Evolutionary conservation across 2,797 vertebrate species (phyloP), one percentile per base, ranked within the genome.

Genomic region (Acridotheres tristis): DNA sequence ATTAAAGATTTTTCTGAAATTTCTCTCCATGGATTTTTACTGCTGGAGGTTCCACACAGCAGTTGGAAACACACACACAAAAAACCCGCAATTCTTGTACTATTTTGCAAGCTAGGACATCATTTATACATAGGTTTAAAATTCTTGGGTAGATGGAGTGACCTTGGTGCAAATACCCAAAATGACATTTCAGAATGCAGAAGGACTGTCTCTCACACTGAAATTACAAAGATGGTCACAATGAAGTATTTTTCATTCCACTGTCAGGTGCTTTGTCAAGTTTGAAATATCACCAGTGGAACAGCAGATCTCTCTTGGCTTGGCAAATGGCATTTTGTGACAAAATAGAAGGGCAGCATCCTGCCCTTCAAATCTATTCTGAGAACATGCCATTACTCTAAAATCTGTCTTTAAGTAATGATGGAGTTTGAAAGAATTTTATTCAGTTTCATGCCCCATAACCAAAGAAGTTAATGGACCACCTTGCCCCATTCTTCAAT

Each of bases 1-100:
- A 98, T 98, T 98, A 94, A 96, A 83, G 79, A 66, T 96, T 99
- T 99, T 99, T 99, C 98, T 99, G 98, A 98, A 98, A 98, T 97
- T 97, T 95, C 83, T 96, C 90, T 95, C 90, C 30, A n/a, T 57
- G 85, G 53, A 65, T 61, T 94, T 84, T 65, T 50, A 84, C 51
- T 59, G 50, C 30, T 45, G 18, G 54, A 69, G 40, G 42, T 43
- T 80, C 53, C 19, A 69, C 5, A 1, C 30, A 69, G 36, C 50
- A 69, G 48, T 34, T 42, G 11, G 48, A 62, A 69, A 69, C 23
- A 76, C n/a, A 25, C 36, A 36, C 36, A 36, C 36, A 36, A 36
- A 36, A 53, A 59, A 45, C 25, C 25, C 8, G 2, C 47, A 34
- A 30, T 85, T 54, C 23, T 47, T n/a, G 23, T 17, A 54, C 13